These are phyloP conservation scores for Rhynchomys soricoides DNA, from an alignment of 2,113 vertebrate species.

Conservation along the genomic window DNA sequence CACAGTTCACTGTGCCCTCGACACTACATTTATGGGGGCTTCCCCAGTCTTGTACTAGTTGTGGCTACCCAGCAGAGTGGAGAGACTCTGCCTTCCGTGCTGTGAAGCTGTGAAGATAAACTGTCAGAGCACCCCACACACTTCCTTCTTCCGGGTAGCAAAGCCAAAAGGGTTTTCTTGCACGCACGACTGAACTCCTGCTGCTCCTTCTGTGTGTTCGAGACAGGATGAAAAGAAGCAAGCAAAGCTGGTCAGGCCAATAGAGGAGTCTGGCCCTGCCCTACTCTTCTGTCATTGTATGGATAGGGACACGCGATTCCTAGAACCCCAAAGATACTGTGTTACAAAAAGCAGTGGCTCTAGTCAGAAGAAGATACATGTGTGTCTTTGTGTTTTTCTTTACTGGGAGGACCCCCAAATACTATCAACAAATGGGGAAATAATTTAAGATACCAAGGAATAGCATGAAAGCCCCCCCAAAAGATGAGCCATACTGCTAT, in stretches of 20 bases:
- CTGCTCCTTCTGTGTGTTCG: slow-evolving; percentile 18
- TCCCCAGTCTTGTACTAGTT: neutral
- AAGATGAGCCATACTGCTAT: neutral
- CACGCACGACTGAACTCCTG: neutral
- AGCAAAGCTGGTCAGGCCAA: slow-evolving; percentile 8
- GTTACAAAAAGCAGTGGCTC: neutral
- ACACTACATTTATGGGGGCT: neutral
- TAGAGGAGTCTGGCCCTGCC: neutral
- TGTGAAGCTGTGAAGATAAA: neutral
- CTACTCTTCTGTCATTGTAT: slow-evolving; percentile 1
- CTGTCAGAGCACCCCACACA: neutral
- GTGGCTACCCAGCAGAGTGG: neutral
- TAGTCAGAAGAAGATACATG: neutral
- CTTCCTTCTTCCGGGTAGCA: neutral
- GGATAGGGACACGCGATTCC: neutral
- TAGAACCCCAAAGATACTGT: neutral
- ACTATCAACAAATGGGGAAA: neutral
- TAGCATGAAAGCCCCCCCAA: neutral
- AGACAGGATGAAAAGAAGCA: slow-evolving; percentile 19
- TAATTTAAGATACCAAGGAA: neutral
- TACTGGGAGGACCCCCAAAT: neutral
- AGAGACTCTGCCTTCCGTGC: neutral
- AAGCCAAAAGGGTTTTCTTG: neutral
- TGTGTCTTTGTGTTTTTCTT: neutral
- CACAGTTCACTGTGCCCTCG: neutral